These are phyloP conservation scores for Eupsilia transversa DNA, from an alignment of 2,888 invertebrate species.

Conservation along the genomic window DNA sequence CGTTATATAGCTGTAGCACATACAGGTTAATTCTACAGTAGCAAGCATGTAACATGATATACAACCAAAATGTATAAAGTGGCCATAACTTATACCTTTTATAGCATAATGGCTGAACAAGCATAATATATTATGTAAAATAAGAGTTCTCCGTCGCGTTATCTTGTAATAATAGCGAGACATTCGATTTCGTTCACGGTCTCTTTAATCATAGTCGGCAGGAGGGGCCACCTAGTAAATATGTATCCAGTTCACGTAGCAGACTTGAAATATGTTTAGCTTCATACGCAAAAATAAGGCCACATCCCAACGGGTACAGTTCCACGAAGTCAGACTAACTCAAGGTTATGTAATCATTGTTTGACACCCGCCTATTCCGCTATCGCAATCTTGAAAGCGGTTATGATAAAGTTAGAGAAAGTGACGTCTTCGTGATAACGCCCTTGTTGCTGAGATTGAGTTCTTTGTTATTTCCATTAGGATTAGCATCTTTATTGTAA, in stretches of 20 bases:
- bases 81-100: conserved; percentile 9
- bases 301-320: conserved; percentile 39
- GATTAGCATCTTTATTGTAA: conserved; percentile 44
- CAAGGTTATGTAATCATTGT: conserved; percentile 61
- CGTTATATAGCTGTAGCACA: background rate
- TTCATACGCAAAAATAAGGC: conserved; percentile 55
- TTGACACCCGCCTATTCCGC: conserved; percentile 44
- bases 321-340: conserved; percentile 40
- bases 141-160: conserved; percentile 18
- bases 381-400: conserved; percentile 60
- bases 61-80: background rate
- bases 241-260: conserved; percentile 76
- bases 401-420: conserved; percentile 61
- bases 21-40: background rate
- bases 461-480: conserved; percentile 52
- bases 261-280: conserved; percentile 75
- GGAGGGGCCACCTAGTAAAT: conserved; percentile 61
- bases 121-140: conserved; percentile 35
- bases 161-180: conserved; percentile 41
- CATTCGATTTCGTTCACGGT: conserved; percentile 52
- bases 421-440: conserved; percentile 56
- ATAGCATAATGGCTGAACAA: conserved; percentile 22
- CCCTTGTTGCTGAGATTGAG: conserved; percentile 55
- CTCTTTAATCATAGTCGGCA: conserved; percentile 43
- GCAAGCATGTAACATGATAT: background rate